phyloP scores from a whole-genome alignment of 2,888 invertebrate species.

The Cyclophora albipunctata region DNA sequence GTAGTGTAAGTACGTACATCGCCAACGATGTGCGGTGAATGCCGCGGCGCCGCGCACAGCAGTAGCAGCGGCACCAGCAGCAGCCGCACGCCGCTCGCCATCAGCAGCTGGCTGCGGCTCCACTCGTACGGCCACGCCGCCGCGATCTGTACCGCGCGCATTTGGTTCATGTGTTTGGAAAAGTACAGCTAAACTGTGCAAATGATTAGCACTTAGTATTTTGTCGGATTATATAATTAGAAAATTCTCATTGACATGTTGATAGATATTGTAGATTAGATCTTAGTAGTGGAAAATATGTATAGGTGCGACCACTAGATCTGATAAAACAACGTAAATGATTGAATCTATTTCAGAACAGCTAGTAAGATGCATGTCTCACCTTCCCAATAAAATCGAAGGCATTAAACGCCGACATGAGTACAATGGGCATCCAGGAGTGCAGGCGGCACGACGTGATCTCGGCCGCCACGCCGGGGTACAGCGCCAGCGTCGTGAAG shows the following conservation, averaged over 20 bases:
- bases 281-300: no score
- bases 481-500: constrained; percentile 90
- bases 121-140: constrained; percentile 89
- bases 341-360: no score
- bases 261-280: no score
- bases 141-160: constrained; percentile 70
- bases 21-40: constrained; percentile 81
- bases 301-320: no score
- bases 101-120: constrained; percentile 85
- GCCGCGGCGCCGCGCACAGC: constrained; percentile 86
- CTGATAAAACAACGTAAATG: no score
- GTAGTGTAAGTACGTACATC: constrained; percentile 38
- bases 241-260: no score
- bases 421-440: constrained; percentile 93
- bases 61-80: constrained; percentile 87
- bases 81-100: constrained; percentile 82
- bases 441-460: constrained; percentile 87
- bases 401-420: constrained; percentile 92
- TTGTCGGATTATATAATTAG: no score
- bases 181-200: neutral
- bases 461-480: constrained; percentile 93
- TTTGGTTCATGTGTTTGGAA: neutral
- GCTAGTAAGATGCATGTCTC: constrained; percentile 5
- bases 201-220: no score
- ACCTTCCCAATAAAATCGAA: constrained; percentile 92